Evolutionary conservation across 1,140 invertebrate species (phyloP), one percentile per base, ranked within the genome.

Genomic region (Aphis gossypii): DNA sequence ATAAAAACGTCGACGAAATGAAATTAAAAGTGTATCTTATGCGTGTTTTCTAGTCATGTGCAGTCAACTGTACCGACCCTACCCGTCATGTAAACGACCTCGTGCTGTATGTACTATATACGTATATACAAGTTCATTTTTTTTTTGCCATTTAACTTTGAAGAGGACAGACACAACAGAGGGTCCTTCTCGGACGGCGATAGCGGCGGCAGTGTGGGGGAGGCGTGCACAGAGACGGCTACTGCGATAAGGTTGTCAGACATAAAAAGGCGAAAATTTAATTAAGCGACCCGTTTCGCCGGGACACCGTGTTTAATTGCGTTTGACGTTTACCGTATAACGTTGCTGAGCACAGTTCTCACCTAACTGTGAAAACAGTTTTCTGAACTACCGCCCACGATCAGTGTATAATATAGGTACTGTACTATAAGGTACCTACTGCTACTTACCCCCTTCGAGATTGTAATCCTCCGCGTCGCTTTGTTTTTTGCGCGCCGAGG

Each of bases 1-100:
- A 54, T 30, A 93, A 93, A 93, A 83, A 35, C 48, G 68, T 93
- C 82, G 68, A 86, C 92, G 38, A 93, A 93, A 93, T 51, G 48
- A 93, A 93, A 93, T 93, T 93, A 93, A 93, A 93, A 93, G 92
- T 86, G 76, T 93, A 86, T 93, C 92, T 83, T 93, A 84, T 82
- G 90, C 90, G 44, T 51, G 76, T 92, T 76, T 68, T 92, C 68
- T 92, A 92, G 90, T 54, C 92, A n/a, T 84, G 92, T 83, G 76
- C 92, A 93, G 82, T 84, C 76, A 54, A 93, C 92, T 51, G 48
- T 84, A 38, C 38, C 21, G 89, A 92, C 60, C 46, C 46, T 48
- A 38, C 68, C 48, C 46, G 60, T 51, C 90, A 51, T 83, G 90
- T 83, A 92, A 92, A 92, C 90, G 90, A 92, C 90, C 35, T 92